Base-by-base conservation (phyloP, 2,113 vertebrate species). In the Percopsis transmontana region DNA sequence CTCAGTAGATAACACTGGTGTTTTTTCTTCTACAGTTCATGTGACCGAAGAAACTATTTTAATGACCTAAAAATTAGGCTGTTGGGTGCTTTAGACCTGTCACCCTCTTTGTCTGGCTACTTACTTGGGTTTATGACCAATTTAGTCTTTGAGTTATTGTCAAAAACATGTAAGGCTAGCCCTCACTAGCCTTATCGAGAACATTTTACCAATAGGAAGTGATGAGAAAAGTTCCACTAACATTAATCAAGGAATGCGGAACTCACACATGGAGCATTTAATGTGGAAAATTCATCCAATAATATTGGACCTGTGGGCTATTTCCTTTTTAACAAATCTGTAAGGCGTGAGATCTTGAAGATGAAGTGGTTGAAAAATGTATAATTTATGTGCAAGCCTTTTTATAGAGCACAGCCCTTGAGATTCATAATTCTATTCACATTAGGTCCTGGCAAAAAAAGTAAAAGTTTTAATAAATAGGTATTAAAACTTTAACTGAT, bases 401-500 rank as follows among this genome's bases (percentile, higher is more conserved):
- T 92, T 92, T 92, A 92, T 92, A 92, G 91, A 81, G 85, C 75
- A 63, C 65, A 80, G 80, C 85, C 83, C 82, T 76, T 73, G 89
- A 91, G 91, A 91, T 88, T 90, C 84, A 89, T 91, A 86, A 90
- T 86, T 87, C 79, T 74, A 70, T 82, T 90, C 89, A 75, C 82
- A 91, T 91, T 88, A 90, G 75, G 65, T 52, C 50, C 33, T 23
- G 38, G 70, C 55, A 62, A 70, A 77, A 80, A 88, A 89, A 87
- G 75, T 87, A 81, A 40, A 87, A 83, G 87, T 85, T 87, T 85
- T 90, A 89, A 91, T 90, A 91, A 91, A 92, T 91, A 91, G 88
- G 87, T 89, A 87, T 86, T 91, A 88, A 90, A 92, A 90, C 79
- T 92, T 91, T 89, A 92, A 91, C 88, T 86, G 85, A 88, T 89